phyloP scores from a whole-genome alignment of 2,113 vertebrate species.

The Uropsilus gracilis region DNA sequence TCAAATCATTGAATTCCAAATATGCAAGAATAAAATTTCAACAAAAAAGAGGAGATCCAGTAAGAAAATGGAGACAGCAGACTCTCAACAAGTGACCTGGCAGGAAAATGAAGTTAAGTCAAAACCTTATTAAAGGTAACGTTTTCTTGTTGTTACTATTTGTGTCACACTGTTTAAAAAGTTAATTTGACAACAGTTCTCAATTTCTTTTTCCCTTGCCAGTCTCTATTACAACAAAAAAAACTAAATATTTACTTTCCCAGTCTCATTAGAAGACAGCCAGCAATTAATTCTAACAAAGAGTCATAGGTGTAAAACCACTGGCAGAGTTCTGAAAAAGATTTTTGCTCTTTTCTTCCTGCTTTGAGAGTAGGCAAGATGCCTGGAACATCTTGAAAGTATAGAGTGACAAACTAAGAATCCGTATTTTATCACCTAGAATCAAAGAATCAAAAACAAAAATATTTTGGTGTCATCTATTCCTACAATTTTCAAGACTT shows the following conservation, averaged over 20 bases:
- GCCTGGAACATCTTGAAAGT: neutral
- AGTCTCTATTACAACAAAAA: neutral
- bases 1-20: neutral
- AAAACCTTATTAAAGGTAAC: constrained; percentile 34
- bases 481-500: neutral
- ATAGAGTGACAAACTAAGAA: neutral
- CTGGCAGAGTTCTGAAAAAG: neutral
- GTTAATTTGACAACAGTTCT: constrained; percentile 15
- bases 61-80: constrained; percentile 25
- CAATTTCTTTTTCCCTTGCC: neutral
- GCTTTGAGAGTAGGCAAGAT: neutral
- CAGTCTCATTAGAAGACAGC: neutral
- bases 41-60: neutral
- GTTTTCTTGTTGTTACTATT: neutral
- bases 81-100: neutral
- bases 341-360: neutral
- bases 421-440: neutral
- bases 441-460: neutral
- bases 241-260: neutral
- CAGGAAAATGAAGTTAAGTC: neutral
- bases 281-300: neutral
- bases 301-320: neutral
- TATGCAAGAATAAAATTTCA: neutral
- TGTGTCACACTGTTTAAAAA: neutral
- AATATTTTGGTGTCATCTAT: neutral